Conservation (phyloP, 1,140 invertebrate genomes). For the Drosophila obscura region DNA sequence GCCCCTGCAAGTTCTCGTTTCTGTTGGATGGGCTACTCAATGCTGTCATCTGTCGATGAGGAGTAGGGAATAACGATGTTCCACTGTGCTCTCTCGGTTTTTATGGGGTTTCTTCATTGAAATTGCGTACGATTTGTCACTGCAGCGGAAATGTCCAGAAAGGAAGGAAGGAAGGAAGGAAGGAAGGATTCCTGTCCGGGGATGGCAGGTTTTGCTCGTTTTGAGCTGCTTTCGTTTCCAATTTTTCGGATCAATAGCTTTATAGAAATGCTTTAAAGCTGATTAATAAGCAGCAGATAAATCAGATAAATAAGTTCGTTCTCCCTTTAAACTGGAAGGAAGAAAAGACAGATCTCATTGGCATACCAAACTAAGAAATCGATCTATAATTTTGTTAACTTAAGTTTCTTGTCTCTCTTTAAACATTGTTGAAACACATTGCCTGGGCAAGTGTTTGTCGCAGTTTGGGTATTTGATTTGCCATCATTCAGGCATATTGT, state of each 20-base stretch:
- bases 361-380: too few species aligned
- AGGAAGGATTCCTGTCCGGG: constrained; percentile 18
- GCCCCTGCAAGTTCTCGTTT: too few species aligned
- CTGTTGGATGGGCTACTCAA: constrained; percentile 5
- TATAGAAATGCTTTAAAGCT: too few species aligned
- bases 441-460: constrained; percentile 1
- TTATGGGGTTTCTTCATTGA: constrained; percentile 13
- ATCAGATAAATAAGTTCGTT: too few species aligned
- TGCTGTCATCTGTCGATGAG: constrained; percentile 18
- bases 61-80: background rate
- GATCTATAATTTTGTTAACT: background rate
- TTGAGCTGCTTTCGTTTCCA: too few species aligned
- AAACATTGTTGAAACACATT: background rate
- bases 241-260: too few species aligned
- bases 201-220: too few species aligned
- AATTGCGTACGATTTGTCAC: constrained; percentile 39
- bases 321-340: too few species aligned
- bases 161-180: background rate
- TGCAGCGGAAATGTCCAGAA: constrained; percentile 27
- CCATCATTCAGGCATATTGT: constrained; percentile 15
- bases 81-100: constrained; percentile 23
- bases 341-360: too few species aligned
- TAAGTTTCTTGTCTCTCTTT: background rate
- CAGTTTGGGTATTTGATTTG: constrained; percentile 47
- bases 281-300: too few species aligned